These are phyloP conservation scores for Macrotrachela quadricornifera DNA, from an alignment of 1,140 invertebrate genomes.

Conservation along the genomic window DNA sequence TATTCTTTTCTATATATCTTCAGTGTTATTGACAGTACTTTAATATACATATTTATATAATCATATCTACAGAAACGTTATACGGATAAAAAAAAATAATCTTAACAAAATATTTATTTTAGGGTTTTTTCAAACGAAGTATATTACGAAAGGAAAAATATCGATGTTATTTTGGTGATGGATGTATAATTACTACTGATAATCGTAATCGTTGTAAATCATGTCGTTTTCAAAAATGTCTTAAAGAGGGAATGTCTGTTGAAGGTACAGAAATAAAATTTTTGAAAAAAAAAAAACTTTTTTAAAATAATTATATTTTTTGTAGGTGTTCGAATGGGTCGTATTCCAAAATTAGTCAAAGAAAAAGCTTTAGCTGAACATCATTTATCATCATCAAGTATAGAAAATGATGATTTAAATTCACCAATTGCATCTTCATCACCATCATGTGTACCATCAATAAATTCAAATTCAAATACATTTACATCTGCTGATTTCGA, in stretches of 20 bases:
- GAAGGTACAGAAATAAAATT: slow-evolving; percentile 17
- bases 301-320: too few relatives aligned
- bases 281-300: not conserved
- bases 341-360: slow-evolving; percentile 27
- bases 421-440: too few relatives aligned
- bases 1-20: too few relatives aligned
- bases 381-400: not conserved
- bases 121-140: slow-evolving; percentile 11
- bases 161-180: slow-evolving; percentile 23
- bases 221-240: slow-evolving; percentile 21
- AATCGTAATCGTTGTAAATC: slow-evolving; percentile 26
- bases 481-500: not conserved
- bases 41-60: too few relatives aligned
- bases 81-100: too few relatives aligned
- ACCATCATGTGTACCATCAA: not conserved
- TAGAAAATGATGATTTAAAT: not conserved
- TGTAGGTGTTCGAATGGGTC: slow-evolving; percentile 17
- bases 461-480: not conserved
- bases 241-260: slow-evolving; percentile 23
- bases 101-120: too few relatives aligned
- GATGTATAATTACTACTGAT: slow-evolving; percentile 21
- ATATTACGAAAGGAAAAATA: slow-evolving; percentile 15
- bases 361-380: slow-evolving; percentile 15
- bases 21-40: too few relatives aligned
- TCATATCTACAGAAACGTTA: too few relatives aligned